Evolutionary conservation across 2,113 vertebrate species (phyloP).

Genomic region (Verasper variegatus): DNA sequence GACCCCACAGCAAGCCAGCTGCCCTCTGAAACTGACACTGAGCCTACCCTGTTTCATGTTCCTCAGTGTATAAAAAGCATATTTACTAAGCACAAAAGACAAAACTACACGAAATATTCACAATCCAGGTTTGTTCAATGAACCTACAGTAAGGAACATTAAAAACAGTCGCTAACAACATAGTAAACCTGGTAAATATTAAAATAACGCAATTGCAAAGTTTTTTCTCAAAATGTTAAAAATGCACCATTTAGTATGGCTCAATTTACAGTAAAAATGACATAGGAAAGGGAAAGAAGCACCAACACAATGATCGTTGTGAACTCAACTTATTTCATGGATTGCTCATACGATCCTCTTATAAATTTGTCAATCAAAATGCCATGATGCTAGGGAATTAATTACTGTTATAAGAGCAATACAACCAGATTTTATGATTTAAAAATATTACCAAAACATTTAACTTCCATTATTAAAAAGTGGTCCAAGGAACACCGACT

Average conservation of each 20-base stretch:
- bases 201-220: conserved; percentile 40
- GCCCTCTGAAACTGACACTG: conserved; percentile 84
- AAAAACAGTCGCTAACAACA: conserved; percentile 61
- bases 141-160: conserved; percentile 67
- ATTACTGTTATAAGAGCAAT: conserved; percentile 42
- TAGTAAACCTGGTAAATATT: conserved; percentile 59
- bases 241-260: conserved; percentile 79
- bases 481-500: conserved; percentile 87
- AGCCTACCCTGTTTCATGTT: conserved; percentile 90
- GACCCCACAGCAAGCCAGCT: conserved; percentile 95
- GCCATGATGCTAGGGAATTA: conserved; percentile 63
- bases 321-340: conserved; percentile 71
- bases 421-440: conserved; percentile 72
- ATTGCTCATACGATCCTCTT: conserved; percentile 38
- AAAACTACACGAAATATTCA: conserved; percentile 75
- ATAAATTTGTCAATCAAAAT: conserved; percentile 79
- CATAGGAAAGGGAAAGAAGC: conserved; percentile 85
- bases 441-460: conserved; percentile 82
- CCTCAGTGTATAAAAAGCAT: conserved; percentile 79
- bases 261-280: conserved; percentile 78
- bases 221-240: conserved; percentile 68
- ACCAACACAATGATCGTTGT: conserved; percentile 84
- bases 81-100: conserved; percentile 77
- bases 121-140: conserved; percentile 70
- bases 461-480: conserved; percentile 86